A percentile compares a stretch with the other conserved stretches of the same genome.
Evolutionary conservation across 2,797 vertebrate genomes (phyloP).

Genomic region (Cetoscarus ocellatus): DNA sequence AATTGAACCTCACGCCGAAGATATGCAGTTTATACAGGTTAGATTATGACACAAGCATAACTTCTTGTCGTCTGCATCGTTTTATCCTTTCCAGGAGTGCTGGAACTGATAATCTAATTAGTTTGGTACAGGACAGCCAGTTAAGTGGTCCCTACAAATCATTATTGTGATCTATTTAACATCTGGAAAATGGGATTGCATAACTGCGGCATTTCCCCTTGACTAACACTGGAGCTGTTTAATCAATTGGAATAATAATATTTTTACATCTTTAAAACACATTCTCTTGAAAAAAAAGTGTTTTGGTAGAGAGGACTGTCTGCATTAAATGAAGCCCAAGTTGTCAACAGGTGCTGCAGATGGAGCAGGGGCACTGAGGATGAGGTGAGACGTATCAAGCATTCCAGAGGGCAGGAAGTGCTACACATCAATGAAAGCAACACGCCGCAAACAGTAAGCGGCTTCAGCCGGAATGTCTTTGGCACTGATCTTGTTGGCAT

Average conservation of each 20-base stretch:
- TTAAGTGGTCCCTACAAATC: conserved; percentile 1
- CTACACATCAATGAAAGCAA: conserved; percentile 86
- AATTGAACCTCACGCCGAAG: conserved; percentile 6
- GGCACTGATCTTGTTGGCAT: conserved; percentile 90
- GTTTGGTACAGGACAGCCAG: conserved; percentile 13
- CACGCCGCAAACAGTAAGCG: conserved; percentile 91
- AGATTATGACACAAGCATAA: background rate
- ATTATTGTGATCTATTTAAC: conserved; percentile 22
- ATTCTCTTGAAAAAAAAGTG: background rate
- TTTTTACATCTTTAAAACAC: background rate
- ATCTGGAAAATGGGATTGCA: conserved; percentile 46
- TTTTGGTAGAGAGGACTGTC: background rate
- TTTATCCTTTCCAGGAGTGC: background rate
- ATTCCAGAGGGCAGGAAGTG: background rate
- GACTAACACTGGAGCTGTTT: conserved; percentile 32
- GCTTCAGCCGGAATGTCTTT: conserved; percentile 89
- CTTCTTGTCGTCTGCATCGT: background rate
- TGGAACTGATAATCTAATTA: conserved; percentile 1
- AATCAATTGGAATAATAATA: conserved; percentile 24
- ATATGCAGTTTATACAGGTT: background rate
- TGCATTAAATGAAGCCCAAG: background rate
- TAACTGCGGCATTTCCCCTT: conserved; percentile 58
- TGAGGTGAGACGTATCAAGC: background rate
- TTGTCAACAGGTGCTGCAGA: background rate
- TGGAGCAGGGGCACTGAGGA: background rate